phyloP scores from a whole-genome alignment of 1,140 invertebrate species.

The Idris sp. region DNA sequence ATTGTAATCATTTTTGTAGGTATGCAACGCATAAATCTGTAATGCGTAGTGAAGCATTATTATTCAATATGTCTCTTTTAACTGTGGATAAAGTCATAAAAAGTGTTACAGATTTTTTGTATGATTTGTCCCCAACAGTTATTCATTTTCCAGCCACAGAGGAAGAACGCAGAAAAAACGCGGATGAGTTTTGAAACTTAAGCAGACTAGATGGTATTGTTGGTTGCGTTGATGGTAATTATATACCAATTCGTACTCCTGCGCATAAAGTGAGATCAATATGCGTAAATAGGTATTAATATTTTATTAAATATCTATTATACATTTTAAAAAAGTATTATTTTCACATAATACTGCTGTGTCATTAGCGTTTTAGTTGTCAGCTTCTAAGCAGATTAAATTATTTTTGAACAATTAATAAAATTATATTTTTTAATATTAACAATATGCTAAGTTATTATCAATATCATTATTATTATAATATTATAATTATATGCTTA shows the following conservation, averaged over 20 bases:
- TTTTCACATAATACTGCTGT: no score
- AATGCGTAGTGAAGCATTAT: conserved; percentile 10
- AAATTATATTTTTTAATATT: no score
- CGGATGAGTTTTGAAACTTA: conserved; percentile 30
- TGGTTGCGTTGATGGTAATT: conserved; percentile 54
- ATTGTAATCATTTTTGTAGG: conserved; percentile 1
- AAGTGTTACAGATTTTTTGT: conserved; percentile 30
- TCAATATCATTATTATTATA: no score
- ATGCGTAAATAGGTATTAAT: conserved; percentile 62
- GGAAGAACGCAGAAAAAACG: conserved; percentile 18
- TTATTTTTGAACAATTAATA: no score
- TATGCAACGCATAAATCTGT: conserved; percentile 11
- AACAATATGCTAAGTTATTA: no score
- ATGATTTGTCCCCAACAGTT: conserved; percentile 16
- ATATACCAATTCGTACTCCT: conserved; percentile 48
- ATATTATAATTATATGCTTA: no score
- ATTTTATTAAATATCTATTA: no score
- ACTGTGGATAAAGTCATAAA: conserved; percentile 21
- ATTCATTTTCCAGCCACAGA: conserved; percentile 31
- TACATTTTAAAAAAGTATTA: no score
- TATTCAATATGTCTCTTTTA: conserved; percentile 3
- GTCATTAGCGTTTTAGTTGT: no score
- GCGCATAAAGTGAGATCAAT: conserved; percentile 56
- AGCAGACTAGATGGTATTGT: conserved; percentile 30
- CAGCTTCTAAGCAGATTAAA: no score